Conservation (phyloP, 2,888 invertebrate genomes). For the Plagodis pulveraria region DNA sequence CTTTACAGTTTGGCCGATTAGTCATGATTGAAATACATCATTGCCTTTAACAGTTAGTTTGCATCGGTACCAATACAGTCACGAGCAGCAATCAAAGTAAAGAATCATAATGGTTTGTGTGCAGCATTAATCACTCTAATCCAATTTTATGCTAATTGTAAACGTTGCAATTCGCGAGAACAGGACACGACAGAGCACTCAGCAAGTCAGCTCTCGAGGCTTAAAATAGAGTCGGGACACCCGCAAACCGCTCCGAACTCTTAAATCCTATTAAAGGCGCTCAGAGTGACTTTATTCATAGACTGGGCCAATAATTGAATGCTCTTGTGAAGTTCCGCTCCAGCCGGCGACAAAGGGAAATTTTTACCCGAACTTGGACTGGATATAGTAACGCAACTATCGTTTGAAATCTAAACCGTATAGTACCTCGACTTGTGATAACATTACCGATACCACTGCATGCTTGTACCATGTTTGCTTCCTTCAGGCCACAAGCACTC, state of each 20-base stretch:
- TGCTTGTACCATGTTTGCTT: constrained; percentile 14
- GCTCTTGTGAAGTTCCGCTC: constrained; percentile 27
- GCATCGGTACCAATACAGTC: constrained; percentile 25
- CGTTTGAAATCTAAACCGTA: constrained; percentile 39
- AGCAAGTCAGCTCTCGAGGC: constrained; percentile 62
- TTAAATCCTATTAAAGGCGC: constrained; percentile 68
- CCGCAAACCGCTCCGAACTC: constrained; percentile 66
- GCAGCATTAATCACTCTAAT: constrained; percentile 30
- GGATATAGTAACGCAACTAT: constrained; percentile 45
- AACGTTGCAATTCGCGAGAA: constrained; percentile 31
- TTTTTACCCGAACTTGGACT: constrained; percentile 32
- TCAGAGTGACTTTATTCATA: constrained; percentile 56
- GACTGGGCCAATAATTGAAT: constrained; percentile 46
- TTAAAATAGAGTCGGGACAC: constrained; percentile 62
- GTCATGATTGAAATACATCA: constrained; percentile 31
- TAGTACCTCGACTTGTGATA: constrained; percentile 45
- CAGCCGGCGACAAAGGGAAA: constrained; percentile 35
- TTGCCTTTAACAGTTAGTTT: constrained; percentile 26
- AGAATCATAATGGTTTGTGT: constrained; percentile 13
- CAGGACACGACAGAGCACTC: constrained; percentile 75
- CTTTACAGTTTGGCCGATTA: constrained; percentile 35
- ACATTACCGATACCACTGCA: constrained; percentile 34
- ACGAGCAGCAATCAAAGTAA: constrained; percentile 18
- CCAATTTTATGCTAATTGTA: constrained; percentile 28
- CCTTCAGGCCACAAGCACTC: background rate